Evolutionary conservation across 2,113 vertebrate genomes (phyloP).

Genomic region (Sciurus niger): DNA sequence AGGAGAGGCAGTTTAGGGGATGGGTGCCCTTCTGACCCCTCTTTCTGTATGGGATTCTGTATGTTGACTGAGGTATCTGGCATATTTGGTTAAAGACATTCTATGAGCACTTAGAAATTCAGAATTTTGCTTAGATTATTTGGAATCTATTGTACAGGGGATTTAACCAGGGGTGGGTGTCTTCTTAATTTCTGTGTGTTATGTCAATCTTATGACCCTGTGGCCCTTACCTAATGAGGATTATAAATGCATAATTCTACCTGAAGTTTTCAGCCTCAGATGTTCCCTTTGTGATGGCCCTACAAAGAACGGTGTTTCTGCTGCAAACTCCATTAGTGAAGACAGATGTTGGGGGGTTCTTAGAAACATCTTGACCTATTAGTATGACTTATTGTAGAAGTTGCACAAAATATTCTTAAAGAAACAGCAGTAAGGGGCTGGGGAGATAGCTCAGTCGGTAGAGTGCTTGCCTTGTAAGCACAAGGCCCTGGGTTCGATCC

Average conservation of each 20-base stretch:
- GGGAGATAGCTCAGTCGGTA: too few species aligned
- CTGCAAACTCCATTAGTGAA: not conserved
- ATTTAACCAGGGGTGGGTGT: not conserved
- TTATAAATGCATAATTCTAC: conserved; percentile 38
- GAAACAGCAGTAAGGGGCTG: not conserved
- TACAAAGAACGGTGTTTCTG: conserved; percentile 19
- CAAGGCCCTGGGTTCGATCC: too few species aligned
- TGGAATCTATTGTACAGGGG: not conserved
- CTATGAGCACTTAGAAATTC: not conserved
- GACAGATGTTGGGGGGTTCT: not conserved
- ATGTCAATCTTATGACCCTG: conserved; percentile 6
- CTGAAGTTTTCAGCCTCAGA: not conserved
- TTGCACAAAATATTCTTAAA: conserved; percentile 30
- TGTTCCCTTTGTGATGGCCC: not conserved
- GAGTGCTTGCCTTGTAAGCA: too few species aligned
- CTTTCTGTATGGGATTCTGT: not conserved
- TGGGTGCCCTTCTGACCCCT: not conserved
- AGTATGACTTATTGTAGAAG: not conserved
- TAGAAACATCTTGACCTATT: conserved; percentile 60
- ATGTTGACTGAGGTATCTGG: not conserved
- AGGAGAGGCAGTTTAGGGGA: not conserved
- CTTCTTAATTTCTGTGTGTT: not conserved
- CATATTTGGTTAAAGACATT: not conserved
- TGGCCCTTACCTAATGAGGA: conserved; percentile 18
- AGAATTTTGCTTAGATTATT: conserved; percentile 10